Conservation (phyloP, 1,140 invertebrate genomes). For the Orius laevigatus region DNA sequence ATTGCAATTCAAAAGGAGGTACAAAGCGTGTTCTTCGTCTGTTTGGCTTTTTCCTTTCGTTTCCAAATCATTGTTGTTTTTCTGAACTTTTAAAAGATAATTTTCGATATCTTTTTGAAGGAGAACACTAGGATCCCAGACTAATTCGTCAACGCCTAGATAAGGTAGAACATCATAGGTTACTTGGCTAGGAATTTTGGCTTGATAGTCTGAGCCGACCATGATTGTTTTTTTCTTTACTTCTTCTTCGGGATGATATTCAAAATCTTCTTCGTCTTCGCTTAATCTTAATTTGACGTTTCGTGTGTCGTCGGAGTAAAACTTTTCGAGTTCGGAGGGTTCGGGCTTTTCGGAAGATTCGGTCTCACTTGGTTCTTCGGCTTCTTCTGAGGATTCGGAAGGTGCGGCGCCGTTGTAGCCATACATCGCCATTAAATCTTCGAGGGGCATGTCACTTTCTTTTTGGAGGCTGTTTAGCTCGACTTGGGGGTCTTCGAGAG, state of each 20-base stretch:
- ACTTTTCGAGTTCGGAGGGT: slow-evolving; percentile 29
- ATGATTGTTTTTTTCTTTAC: slow-evolving; percentile 67
- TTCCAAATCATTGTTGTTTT: too few relatives aligned
- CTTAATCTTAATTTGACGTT: slow-evolving; percentile 28
- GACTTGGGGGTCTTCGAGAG: slow-evolving; percentile 66
- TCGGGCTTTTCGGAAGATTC: slow-evolving; percentile 32
- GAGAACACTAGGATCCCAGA: too few relatives aligned
- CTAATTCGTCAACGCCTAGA: too few relatives aligned
- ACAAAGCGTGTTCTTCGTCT: too few relatives aligned
- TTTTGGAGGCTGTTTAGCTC: slow-evolving; percentile 66
- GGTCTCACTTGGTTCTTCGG: slow-evolving; percentile 27
- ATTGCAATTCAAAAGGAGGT: too few relatives aligned
- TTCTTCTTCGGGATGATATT: slow-evolving; percentile 59
- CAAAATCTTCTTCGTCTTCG: slow-evolving; percentile 52
- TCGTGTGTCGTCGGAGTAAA: slow-evolving; percentile 35
- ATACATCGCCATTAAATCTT: slow-evolving; percentile 78
- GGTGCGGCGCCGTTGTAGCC: slow-evolving; percentile 36
- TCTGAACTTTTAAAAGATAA: too few relatives aligned
- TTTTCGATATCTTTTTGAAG: too few relatives aligned
- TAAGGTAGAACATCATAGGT: too few relatives aligned
- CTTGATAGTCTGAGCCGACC: too few relatives aligned
- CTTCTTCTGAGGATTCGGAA: slow-evolving; percentile 27
- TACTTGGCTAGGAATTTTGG: too few relatives aligned
- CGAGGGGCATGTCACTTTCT: slow-evolving; percentile 82
- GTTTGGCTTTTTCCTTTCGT: too few relatives aligned